Base-by-base conservation (phyloP, 2,113 vertebrate genomes). In the Mesembrinibis cayennensis region DNA sequence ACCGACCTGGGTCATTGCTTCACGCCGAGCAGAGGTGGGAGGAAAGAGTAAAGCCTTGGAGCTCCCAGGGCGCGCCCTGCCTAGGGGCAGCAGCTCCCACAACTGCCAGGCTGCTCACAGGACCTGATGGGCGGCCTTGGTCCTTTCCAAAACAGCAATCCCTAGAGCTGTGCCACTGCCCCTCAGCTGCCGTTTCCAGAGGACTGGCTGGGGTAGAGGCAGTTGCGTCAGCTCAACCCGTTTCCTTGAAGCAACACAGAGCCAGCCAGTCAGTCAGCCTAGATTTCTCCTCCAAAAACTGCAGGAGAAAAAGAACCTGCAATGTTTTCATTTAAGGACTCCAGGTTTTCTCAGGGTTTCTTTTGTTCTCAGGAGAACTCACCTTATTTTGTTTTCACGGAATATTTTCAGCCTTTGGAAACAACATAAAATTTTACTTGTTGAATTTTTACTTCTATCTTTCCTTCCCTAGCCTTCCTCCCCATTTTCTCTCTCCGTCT, bases 21-120 rank as follows among this genome's bases (percentile, higher is more conserved):
- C 17, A 5, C 1, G 8, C 49, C 0, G 0, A 47, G 40, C 36
- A 34, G 62, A 38, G 30, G 8, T 1, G 1, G 42, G 22, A 81
- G 55, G 25, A 32, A 65, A 45, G 72, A 78, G 6, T 34, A 49
- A 69, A 62, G 19, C 84, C 47, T 18, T 32, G 53, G 63, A 26
- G 21, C 7, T 55, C 26, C 32, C 45, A 20, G 34, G 62, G 76
- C 3, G 1, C 4, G 2, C 30, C 36, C 53, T 52, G 18, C 53
- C 18, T 5, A 7, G 42, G 49, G n/a, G 26, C 76, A 83, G 32
- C n/a, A n/a, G 32, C 19, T 89, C 49, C 58, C 40, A 32, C 62
- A 59, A 1, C 40, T 90, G 73, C 77, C 72, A 73, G n/a, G 20
- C 72, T 83, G 47, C 62, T 81, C 62, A 16, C 32, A 21, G 71